These are phyloP conservation scores for Epinephelus awoara DNA, from an alignment of 2,797 vertebrate species.

Conservation along the genomic window DNA sequence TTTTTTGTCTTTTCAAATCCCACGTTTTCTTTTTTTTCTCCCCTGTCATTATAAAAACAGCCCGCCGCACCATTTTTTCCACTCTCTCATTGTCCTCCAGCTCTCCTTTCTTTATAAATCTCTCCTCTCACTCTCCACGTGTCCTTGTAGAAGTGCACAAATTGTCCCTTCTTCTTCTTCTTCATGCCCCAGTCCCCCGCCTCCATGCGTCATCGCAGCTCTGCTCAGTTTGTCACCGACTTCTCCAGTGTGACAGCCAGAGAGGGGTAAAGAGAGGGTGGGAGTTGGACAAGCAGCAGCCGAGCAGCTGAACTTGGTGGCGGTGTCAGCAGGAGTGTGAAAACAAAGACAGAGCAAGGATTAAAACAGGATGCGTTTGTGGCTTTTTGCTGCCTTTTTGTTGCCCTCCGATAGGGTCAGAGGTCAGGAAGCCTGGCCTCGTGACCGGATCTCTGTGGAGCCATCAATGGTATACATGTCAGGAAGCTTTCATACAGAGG, in stretches of 20 bases:
- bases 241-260: conserved; percentile 28
- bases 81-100: conserved; percentile 45
- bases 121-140: conserved; percentile 27
- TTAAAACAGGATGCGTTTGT: conserved; percentile 64
- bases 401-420: conserved; percentile 36
- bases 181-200: conserved; percentile 5
- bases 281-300: conserved; percentile 16
- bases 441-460: conserved; percentile 20
- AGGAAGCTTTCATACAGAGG: not conserved
- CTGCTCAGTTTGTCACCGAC: conserved; percentile 34
- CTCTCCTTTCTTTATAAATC: conserved; percentile 37
- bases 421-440: conserved; percentile 55
- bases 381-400: conserved; percentile 43
- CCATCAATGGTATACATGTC: not conserved
- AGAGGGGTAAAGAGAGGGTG: not conserved
- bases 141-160: conserved; percentile 49
- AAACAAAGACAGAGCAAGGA: conserved; percentile 46
- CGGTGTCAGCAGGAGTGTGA: conserved; percentile 32
- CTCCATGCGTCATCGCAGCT: conserved; percentile 29
- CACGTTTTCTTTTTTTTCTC: not conserved
- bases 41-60: conserved; percentile 32
- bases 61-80: conserved; percentile 14
- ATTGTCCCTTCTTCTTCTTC: conserved; percentile 38
- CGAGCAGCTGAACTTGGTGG: not conserved
- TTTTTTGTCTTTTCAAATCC: conserved; percentile 29